These are phyloP conservation scores for Brachypalpus laphriformis DNA, from an alignment of 2,888 invertebrate species.

Conservation along the genomic window DNA sequence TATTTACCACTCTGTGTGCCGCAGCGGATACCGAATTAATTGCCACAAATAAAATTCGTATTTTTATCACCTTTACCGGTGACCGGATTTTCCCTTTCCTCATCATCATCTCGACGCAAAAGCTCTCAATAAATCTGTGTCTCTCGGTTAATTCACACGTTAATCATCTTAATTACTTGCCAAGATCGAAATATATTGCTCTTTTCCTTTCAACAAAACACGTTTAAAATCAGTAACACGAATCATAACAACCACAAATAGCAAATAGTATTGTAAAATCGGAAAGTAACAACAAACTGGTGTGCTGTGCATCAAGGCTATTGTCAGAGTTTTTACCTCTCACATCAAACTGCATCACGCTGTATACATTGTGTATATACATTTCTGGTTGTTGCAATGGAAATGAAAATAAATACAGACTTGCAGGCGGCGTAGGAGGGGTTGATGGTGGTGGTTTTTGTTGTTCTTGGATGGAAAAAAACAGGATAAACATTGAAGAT, in stretches of 20 bases:
- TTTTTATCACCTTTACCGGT: constrained; percentile 40
- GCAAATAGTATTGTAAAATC: constrained; percentile 30
- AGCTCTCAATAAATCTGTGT: constrained; percentile 1
- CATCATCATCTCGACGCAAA: background rate
- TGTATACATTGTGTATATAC: constrained; percentile 9
- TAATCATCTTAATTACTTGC: constrained; percentile 19
- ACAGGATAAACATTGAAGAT: background rate
- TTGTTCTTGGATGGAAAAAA: background rate
- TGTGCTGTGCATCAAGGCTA: constrained; percentile 49
- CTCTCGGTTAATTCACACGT: constrained; percentile 36
- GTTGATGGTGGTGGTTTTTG: background rate
- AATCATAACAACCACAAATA: constrained; percentile 17
- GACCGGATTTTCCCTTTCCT: constrained; percentile 45
- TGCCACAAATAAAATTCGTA: constrained; percentile 42
- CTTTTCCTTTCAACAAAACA: background rate
- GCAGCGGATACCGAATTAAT: constrained; percentile 19
- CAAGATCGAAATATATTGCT: background rate
- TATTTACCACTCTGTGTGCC: constrained; percentile 5
- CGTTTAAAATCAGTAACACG: background rate
- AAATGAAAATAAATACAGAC: background rate
- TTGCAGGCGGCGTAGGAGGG: background rate
- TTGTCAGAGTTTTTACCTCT: constrained; percentile 26
- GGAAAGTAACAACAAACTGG: constrained; percentile 34
- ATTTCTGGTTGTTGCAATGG: constrained; percentile 1
- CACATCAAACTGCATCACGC: constrained; percentile 33